Evolutionary conservation across 2,113 vertebrate genomes (phyloP), one percentile per base, ranked within the genome.

Genomic region (Ondatra zibethicus): DNA sequence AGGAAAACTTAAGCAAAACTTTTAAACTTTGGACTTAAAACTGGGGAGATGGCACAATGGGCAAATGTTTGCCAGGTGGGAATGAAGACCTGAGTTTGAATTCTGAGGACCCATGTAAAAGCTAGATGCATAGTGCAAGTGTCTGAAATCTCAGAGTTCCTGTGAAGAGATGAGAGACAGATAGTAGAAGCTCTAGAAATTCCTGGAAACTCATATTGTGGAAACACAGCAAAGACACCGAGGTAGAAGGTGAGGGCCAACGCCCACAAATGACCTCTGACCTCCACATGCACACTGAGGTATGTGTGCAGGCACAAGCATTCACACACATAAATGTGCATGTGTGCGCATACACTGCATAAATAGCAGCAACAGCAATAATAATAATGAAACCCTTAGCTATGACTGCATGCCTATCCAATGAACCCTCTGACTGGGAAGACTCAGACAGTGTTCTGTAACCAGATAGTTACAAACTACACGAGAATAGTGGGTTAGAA

Each of bases 1-100:
- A 93, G 45, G 50, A 95, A 86, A 55, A 66, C 61, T 14, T 70
- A 17, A 89, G 82, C 92, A 91, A 93, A 97, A 72, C 42, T 36
- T 96, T 63, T 86, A 93, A 89, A 8, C 50, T 65, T 92, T 93
- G 47, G 42, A 29, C 3, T 16, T 77, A 7, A 21, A n/a, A 50
- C 45, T 36, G 47, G 65, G 21, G 45, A 70, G 31, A 8, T 13
- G 29, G 33, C 33, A 21, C 21, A 25, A 14, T n/a, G 85, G 21
- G 21, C 36, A n/a, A 70, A 12, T 17, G 23, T 45, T 70, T 50
- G 63, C 42, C 17, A 23, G 63, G 23, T 0, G 31, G 33, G 45
- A 31, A 25, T 3, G 1, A 68, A 47, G 42, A 19, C 84, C 42
- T 17, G 33, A 72, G 45, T 27, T 52, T n/a, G 45, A 70, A 50